These are phyloP conservation scores for Thera obeliscata DNA, from an alignment of 2,888 invertebrate genomes.

Conservation along the genomic window DNA sequence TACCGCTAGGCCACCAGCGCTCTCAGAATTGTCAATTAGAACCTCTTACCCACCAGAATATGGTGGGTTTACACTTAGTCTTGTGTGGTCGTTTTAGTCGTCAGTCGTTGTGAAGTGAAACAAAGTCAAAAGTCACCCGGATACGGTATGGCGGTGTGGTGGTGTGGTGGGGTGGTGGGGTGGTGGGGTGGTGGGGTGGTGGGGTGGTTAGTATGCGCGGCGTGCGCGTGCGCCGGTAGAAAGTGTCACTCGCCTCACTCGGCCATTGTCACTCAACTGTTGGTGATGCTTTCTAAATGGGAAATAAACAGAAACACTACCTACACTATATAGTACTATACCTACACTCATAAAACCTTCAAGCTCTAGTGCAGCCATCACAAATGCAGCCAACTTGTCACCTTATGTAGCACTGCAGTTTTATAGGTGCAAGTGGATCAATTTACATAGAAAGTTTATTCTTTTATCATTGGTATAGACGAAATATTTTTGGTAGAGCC, in stretches of 20 bases:
- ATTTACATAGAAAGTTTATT: no score
- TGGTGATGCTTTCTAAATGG: conserved; percentile 28
- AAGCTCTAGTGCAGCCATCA: background rate
- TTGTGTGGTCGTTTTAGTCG: conserved; percentile 27
- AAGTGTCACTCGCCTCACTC: conserved; percentile 51
- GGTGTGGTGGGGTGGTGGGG: no score
- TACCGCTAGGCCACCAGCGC: no score
- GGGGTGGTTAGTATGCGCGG: conserved; percentile 55
- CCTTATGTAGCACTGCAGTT: no score
- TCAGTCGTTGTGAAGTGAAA: conserved; percentile 34
- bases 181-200: background rate
- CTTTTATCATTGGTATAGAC: no score
- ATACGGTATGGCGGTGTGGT: conserved; percentile 34
- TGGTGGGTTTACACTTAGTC: background rate
- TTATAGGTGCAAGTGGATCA: no score
- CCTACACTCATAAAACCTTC: background rate
- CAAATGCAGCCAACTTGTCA: no score
- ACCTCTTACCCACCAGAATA: background rate
- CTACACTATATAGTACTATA: background rate
- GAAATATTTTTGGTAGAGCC: no score
- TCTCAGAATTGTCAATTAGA: background rate
- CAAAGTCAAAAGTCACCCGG: conserved; percentile 51
- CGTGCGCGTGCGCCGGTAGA: conserved; percentile 57
- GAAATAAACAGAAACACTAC: conserved; percentile 25
- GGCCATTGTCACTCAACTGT: conserved; percentile 31